Evolutionary conservation across 2,797 vertebrate genomes (phyloP).

Genomic region (Centroberyx gerrardi): DNA sequence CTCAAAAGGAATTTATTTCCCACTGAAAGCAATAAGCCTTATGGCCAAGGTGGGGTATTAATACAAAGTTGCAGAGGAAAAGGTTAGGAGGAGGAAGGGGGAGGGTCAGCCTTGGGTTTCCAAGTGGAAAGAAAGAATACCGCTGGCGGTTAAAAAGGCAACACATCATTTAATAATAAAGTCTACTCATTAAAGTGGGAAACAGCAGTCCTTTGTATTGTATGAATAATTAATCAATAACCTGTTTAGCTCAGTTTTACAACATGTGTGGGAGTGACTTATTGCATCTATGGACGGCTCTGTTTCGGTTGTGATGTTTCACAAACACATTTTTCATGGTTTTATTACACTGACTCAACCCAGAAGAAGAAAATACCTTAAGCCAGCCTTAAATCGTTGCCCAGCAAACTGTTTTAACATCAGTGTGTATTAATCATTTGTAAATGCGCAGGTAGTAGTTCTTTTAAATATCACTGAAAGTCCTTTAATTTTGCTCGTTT

Average conservation of each 20-base stretch:
- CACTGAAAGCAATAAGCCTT: constrained; percentile 43
- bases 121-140: not conserved
- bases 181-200: too few relatives aligned
- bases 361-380: too few relatives aligned
- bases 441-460: not conserved
- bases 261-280: not conserved
- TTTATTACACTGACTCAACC: not conserved
- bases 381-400: not conserved
- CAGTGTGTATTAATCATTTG: not conserved
- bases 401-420: not conserved
- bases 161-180: too few relatives aligned
- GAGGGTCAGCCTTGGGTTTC: not conserved
- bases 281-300: not conserved
- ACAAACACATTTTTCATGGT: not conserved
- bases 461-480: not conserved
- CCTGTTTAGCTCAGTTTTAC: not conserved
- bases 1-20: constrained; percentile 59
- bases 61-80: constrained; percentile 13
- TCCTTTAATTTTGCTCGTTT: not conserved
- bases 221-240: too few relatives aligned
- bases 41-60: constrained; percentile 34
- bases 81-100: too few relatives aligned
- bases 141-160: too few relatives aligned
- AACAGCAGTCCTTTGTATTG: not conserved
- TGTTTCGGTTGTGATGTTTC: not conserved